Evolutionary conservation across 2,888 invertebrate genomes (phyloP).

Genomic region (Sarcophaga subvicina): DNA sequence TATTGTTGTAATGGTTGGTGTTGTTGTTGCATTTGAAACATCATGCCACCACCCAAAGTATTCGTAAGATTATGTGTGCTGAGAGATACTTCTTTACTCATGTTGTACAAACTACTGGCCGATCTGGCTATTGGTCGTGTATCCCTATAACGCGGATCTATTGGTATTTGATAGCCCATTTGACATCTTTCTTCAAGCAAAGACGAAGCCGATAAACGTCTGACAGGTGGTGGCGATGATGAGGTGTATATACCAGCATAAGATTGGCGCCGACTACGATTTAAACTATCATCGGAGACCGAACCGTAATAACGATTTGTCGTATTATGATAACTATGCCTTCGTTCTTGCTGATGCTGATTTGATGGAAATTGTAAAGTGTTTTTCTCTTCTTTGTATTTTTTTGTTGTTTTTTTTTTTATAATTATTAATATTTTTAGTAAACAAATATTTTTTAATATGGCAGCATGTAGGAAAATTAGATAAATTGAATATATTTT

Average conservation of each 20-base stretch:
- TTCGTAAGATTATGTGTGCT: conserved; percentile 62
- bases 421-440: conserved; percentile 53
- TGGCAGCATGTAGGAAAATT: conserved; percentile 76
- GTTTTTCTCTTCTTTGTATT: conserved; percentile 60
- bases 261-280: conserved; percentile 77
- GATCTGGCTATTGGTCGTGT: conserved; percentile 80
- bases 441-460: conserved; percentile 24
- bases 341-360: conserved; percentile 71
- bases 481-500: conserved; percentile 68
- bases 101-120: conserved; percentile 77
- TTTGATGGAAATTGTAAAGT: conserved; percentile 68
- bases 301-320: conserved; percentile 76
- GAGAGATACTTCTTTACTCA: conserved; percentile 64
- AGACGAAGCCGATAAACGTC: conserved; percentile 79
- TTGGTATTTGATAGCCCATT: conserved; percentile 79
- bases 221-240: conserved; percentile 75
- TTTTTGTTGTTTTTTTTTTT: conserved; percentile 49
- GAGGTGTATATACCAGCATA: conserved; percentile 73
- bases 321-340: conserved; percentile 60
- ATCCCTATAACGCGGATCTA: conserved; percentile 81
- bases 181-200: conserved; percentile 80
- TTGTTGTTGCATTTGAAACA: conserved; percentile 42
- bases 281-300: conserved; percentile 81
- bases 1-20: conserved; percentile 31
- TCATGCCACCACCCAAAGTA: conserved; percentile 56